A percentile compares a stretch with the other conserved stretches of the same genome.
phyloP scores from a whole-genome alignment of 2,797 vertebrate species.

The Lepidocolaptes lacrymiger region DNA sequence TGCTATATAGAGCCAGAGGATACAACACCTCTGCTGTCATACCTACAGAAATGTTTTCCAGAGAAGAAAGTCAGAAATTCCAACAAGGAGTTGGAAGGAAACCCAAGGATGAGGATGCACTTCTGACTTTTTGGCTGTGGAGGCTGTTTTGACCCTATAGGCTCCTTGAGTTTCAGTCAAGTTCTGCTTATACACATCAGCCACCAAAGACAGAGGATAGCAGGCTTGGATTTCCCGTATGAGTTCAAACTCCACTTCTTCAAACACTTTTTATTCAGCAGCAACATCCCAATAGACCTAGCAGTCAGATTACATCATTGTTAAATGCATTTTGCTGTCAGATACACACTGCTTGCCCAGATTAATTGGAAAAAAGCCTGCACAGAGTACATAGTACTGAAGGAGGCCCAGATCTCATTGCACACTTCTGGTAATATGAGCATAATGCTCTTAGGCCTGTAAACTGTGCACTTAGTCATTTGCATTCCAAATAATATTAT shows the following conservation, averaged over 20 bases:
- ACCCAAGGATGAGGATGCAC: accelerated
- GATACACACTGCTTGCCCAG: background rate
- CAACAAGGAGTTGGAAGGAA: background rate
- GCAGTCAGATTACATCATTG: background rate
- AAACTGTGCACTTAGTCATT: background rate
- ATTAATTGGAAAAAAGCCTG: background rate
- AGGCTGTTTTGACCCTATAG: background rate
- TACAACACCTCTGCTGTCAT: background rate
- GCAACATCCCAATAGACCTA: background rate
- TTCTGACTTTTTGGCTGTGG: background rate
- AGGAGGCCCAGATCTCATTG: background rate
- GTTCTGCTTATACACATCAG: background rate
- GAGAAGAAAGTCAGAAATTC: background rate
- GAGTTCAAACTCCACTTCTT: background rate
- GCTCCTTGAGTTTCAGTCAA: background rate
- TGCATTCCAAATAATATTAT: background rate
- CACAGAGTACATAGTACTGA: background rate
- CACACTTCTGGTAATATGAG: background rate
- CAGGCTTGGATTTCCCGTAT: background rate
- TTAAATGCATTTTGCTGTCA: background rate
- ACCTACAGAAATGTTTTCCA: background rate
- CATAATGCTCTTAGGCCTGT: background rate
- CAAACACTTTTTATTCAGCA: background rate
- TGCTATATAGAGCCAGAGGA: background rate
- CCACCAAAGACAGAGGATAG: background rate